Percentiles rank a stretch among this genome's conserved stretches.
These are phyloP conservation scores for Thereva nobilitata DNA, from an alignment of 2,888 invertebrate genomes.

Conservation along the genomic window DNA sequence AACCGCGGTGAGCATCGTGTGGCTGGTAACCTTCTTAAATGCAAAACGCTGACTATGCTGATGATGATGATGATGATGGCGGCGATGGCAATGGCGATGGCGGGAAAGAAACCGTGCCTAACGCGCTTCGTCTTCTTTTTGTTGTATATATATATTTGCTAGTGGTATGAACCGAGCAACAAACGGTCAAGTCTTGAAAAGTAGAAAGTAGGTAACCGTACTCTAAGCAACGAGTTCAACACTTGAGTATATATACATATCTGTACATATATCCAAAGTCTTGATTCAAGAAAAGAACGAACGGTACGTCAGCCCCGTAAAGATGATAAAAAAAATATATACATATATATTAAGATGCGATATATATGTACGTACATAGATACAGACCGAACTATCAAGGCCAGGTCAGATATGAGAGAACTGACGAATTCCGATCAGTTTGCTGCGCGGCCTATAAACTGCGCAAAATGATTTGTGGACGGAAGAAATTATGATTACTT, in stretches of 20 bases:
- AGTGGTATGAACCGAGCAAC: neutral
- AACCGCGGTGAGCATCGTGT: too few species aligned
- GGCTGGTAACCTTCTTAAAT: too few species aligned
- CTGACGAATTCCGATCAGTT: too few species aligned
- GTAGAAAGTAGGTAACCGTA: constrained; percentile 28
- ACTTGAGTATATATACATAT: neutral
- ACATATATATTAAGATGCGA: too few species aligned
- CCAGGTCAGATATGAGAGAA: too few species aligned
- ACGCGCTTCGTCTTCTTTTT: constrained; percentile 15
- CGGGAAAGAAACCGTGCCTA: constrained; percentile 17
- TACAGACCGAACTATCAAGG: too few species aligned
- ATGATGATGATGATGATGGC: neutral
- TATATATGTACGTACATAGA: too few species aligned
- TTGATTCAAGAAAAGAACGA: constrained; percentile 7
- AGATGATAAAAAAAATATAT: neutral
- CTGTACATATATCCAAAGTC: too few species aligned
- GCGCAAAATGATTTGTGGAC: too few species aligned
- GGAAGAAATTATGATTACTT: too few species aligned
- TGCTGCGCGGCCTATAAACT: too few species aligned
- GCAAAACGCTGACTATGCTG: too few species aligned
- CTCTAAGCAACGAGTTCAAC: constrained; percentile 2
- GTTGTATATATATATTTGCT: neutral
- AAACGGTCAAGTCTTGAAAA: constrained; percentile 21
- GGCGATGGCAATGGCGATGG: constrained; percentile 1
- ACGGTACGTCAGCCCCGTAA: constrained; percentile 2